Conservation (phyloP, 2,797 vertebrate species). For the Pterois miles region DNA sequence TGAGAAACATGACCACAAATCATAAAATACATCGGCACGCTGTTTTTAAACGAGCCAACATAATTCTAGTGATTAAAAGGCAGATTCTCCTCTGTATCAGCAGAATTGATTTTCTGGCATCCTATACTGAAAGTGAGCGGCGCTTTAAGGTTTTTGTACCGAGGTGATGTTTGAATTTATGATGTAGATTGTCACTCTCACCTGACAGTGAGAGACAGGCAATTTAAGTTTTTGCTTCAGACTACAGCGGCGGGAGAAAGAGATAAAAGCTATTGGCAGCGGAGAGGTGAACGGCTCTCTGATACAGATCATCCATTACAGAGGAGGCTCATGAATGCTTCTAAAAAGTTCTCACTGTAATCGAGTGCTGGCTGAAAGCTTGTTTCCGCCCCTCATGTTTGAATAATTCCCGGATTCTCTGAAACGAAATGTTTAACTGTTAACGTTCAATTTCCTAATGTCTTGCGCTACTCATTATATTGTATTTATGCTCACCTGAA, state of each 20-base stretch:
- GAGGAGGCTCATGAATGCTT: conserved; percentile 43
- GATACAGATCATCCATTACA: conserved; percentile 59
- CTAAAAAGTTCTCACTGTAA: conserved; percentile 44
- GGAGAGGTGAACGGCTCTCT: conserved; percentile 38
- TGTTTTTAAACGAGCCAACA: neutral
- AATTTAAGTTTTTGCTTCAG: conserved; percentile 53
- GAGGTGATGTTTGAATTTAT: conserved; percentile 34
- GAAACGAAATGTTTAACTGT: conserved; percentile 15
- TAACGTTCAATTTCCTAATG: conserved; percentile 2
- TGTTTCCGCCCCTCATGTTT: conserved; percentile 35
- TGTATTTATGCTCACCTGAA: conserved; percentile 5
- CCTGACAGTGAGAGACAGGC: conserved; percentile 52
- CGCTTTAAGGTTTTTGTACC: conserved; percentile 4
- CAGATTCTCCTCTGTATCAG: conserved; percentile 32
- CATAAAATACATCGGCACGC: conserved; percentile 5
- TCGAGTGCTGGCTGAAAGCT: conserved; percentile 42
- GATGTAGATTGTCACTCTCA: conserved; percentile 49
- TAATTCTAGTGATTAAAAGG: conserved; percentile 20
- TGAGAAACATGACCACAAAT: neutral
- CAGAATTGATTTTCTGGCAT: conserved; percentile 27
- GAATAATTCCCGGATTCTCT: conserved; percentile 39
- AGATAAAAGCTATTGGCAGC: conserved; percentile 56
- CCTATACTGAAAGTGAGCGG: conserved; percentile 24
- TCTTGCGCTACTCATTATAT: conserved; percentile 3
- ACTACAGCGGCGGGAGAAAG: conserved; percentile 33